Evolutionary conservation across 2,113 vertebrate genomes (phyloP).

Genomic region (Myiopsitta monachus): DNA sequence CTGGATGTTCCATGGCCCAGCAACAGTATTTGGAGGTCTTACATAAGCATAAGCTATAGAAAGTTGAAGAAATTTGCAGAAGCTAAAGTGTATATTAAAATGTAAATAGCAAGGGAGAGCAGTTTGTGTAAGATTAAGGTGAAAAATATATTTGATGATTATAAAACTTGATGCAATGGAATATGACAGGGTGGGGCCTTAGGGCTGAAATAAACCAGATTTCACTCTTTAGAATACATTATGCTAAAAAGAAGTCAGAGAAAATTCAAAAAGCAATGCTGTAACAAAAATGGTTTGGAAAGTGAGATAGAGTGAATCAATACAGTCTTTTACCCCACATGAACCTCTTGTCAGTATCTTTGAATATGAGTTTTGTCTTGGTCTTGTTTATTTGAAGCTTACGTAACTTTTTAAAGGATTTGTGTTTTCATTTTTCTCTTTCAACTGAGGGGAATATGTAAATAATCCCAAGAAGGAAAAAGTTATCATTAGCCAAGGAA

Average conservation of each 20-base stretch:
- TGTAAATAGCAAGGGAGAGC: constrained; percentile 42
- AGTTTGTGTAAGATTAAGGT: constrained; percentile 9
- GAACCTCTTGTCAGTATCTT: background rate
- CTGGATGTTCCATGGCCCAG: background rate
- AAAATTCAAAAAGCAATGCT: constrained; percentile 13
- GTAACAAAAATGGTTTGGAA: constrained; percentile 43
- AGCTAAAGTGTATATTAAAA: background rate
- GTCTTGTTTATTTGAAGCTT: background rate
- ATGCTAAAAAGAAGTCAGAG: constrained; percentile 16
- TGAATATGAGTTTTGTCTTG: background rate
- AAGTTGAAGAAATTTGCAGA: background rate
- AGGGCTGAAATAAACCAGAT: constrained; percentile 52
- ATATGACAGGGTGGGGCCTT: constrained; percentile 28
- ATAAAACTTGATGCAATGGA: constrained; percentile 47
- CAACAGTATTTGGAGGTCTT: background rate
- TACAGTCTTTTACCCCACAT: background rate
- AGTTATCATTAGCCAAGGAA: background rate
- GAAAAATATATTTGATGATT: constrained; percentile 38
- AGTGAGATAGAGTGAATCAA: background rate
- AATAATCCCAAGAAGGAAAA: background rate
- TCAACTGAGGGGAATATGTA: background rate
- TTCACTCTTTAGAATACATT: constrained; percentile 39
- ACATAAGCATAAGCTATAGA: background rate
- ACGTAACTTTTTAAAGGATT: constrained; percentile 13
- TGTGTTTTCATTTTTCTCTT: background rate